Percentiles rank a stretch among this genome's conserved stretches.
phyloP scores from a whole-genome alignment of 2,888 invertebrate species.

The Hyposoter dolosus region DNA sequence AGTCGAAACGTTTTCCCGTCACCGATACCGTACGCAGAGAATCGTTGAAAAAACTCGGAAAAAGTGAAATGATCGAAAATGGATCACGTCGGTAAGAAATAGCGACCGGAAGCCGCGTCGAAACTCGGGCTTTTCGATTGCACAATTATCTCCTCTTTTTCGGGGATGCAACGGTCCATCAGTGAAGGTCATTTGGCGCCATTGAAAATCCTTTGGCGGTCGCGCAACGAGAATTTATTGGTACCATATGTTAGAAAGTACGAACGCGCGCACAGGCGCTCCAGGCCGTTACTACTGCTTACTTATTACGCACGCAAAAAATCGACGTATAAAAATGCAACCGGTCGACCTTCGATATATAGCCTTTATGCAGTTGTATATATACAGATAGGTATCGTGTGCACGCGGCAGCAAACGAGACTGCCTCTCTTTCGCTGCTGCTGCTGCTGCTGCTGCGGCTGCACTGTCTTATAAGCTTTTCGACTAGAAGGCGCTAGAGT shows the following conservation, averaged over 20 bases:
- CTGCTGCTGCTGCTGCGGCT: not conserved
- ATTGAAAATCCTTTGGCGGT: constrained; percentile 71
- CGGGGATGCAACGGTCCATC: constrained; percentile 64
- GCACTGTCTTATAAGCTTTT: constrained; percentile 13
- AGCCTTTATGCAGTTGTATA: constrained; percentile 64
- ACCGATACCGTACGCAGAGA: not conserved
- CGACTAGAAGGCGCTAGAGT: constrained; percentile 27
- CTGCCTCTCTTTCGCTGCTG: constrained; percentile 56
- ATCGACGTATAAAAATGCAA: constrained; percentile 78
- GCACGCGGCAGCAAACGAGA: constrained; percentile 43
- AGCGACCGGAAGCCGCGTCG: not conserved
- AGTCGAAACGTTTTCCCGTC: no score
- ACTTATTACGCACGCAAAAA: constrained; percentile 75
- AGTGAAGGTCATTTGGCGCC: constrained; percentile 56
- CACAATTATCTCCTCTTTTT: constrained; percentile 56
- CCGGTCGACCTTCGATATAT: constrained; percentile 82
- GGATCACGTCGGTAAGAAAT: not conserved
- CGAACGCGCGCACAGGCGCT: constrained; percentile 13
- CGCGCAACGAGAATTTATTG: constrained; percentile 69
- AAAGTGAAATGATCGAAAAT: not conserved
- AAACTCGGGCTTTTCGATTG: not conserved
- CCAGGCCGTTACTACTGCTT: constrained; percentile 65
- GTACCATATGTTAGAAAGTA: constrained; percentile 76
- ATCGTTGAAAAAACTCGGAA: not conserved
- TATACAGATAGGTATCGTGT: constrained; percentile 26